Evolutionary conservation across 2,797 vertebrate species (phyloP).

Genomic region (Propithecus perrieri): DNA sequence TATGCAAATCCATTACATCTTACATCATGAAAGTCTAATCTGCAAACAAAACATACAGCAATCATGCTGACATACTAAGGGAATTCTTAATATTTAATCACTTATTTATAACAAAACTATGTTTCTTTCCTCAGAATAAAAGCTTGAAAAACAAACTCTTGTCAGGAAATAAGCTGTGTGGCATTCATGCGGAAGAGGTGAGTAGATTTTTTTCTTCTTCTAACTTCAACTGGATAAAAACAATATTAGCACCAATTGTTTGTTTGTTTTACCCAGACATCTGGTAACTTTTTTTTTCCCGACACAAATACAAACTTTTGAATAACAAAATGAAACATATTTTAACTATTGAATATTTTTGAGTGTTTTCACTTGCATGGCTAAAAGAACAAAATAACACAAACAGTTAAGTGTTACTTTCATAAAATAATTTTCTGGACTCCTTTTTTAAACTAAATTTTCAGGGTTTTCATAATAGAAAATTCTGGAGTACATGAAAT

Average conservation of each 20-base stretch:
- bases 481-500: neutral
- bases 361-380: neutral
- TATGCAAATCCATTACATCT: neutral
- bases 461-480: neutral
- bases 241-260: neutral
- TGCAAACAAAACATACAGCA: constrained; percentile 43
- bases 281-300: neutral
- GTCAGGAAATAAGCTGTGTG: constrained; percentile 96
- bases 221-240: neutral
- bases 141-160: constrained; percentile 98
- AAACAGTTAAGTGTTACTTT: neutral
- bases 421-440: neutral
- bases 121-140: constrained; percentile 92
- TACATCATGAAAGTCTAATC: constrained; percentile 6
- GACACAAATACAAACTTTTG: neutral
- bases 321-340: neutral
- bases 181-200: constrained; percentile 97
- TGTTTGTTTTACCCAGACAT: neutral
- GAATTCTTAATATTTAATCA: constrained; percentile 59
- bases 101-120: constrained; percentile 48
- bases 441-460: neutral
- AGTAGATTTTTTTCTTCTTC: constrained; percentile 68
- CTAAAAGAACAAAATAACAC: neutral
- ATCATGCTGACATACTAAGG: constrained; percentile 30
- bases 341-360: neutral